Conservation (phyloP, 1,140 invertebrate species). For the Coptotermes formosanus region DNA sequence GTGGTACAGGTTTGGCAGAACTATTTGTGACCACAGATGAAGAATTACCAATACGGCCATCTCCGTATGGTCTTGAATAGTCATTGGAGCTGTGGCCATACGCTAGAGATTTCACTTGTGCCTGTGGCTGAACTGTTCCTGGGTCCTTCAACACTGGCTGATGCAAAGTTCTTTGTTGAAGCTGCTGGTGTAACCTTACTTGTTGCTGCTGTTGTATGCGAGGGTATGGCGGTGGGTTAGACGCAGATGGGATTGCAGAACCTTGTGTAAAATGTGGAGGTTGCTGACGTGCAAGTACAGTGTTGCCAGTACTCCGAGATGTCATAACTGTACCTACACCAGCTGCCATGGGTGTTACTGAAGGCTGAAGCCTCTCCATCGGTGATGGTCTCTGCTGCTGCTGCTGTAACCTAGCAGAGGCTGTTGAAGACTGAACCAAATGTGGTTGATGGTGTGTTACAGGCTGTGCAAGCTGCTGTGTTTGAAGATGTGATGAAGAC, state of each 20-base stretch:
- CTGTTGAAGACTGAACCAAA: slow-evolving; percentile 14
- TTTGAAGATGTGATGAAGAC: slow-evolving; percentile 36
- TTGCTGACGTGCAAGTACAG: slow-evolving; percentile 23
- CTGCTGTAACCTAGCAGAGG: not conserved
- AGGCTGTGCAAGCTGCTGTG: slow-evolving; percentile 33
- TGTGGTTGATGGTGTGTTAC: slow-evolving; percentile 34
- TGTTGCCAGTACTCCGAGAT: not conserved
- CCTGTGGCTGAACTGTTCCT: not conserved
- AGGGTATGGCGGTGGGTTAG: slow-evolving; percentile 40
- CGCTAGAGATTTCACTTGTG: not conserved
- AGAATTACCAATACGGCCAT: not conserved
- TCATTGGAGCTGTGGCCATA: not conserved
- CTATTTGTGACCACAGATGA: not conserved
- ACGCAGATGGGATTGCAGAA: not conserved
- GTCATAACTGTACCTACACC: slow-evolving; percentile 40
- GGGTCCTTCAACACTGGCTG: not conserved
- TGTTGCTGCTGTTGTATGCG: slow-evolving; percentile 42
- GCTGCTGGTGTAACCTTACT: slow-evolving; percentile 39
- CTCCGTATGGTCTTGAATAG: not conserved
- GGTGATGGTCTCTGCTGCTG: slow-evolving; percentile 41
- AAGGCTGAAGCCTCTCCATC: slow-evolving; percentile 37
- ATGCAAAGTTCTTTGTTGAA: slow-evolving; percentile 41
- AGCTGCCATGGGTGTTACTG: slow-evolving; percentile 36
- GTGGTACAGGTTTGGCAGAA: not conserved
- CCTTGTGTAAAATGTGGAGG: not conserved